Evolutionary conservation across 2,113 vertebrate genomes (phyloP), one percentile per base, ranked within the genome.

Genomic region (Myocastor coypus): DNA sequence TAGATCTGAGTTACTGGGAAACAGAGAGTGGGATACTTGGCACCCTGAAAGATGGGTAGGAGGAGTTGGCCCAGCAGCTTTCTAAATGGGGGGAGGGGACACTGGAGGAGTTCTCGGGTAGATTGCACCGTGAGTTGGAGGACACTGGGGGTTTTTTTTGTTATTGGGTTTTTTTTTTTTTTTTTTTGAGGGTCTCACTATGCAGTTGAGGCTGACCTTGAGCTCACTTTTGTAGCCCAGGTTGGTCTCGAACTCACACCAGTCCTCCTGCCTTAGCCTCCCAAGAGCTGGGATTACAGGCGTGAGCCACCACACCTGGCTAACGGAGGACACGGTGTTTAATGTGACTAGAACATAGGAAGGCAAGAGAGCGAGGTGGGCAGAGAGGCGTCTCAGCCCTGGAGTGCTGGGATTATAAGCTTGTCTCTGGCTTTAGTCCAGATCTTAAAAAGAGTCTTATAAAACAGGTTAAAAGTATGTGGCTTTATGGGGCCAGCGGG

Each of bases 381-480:
- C 52, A 92, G 17, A 84, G 50, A 66, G 59, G 59, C 37, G 14
- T 81, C 30, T 42, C 26, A 89, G 50, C 84, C 64, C 34, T 22
- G 20, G n/a, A 24, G 69, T 40, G n/a, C 37, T 40, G 71, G 37
- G 71, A 42, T 73, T 73, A 20, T n/a, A 71, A 73, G 4, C 37
- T 12, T 13, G 22, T 42, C 71, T 4, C 37, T 73, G 71, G 26
- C 71, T 42, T 40, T 24, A 73, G 71, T 40, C 20, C 37, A 42
- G 20, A 84, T 63, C 71, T 80, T 34, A 88, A 10, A 55, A 96
- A 85, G 42, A 92, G 57, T 22, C 7, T 92, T 42, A 28, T 86
- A 82, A 86, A 50, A 75, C 55, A 77, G 57, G 22, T 87, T 75
- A 77, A 64, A 83, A 80, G 50, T 83, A 42, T 55, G 87, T 95